Percentiles rank a stretch among this genome's conserved stretches.
These are phyloP conservation scores for Parambassis ranga DNA, from an alignment of 2,797 vertebrate species.

Conservation along the genomic window DNA sequence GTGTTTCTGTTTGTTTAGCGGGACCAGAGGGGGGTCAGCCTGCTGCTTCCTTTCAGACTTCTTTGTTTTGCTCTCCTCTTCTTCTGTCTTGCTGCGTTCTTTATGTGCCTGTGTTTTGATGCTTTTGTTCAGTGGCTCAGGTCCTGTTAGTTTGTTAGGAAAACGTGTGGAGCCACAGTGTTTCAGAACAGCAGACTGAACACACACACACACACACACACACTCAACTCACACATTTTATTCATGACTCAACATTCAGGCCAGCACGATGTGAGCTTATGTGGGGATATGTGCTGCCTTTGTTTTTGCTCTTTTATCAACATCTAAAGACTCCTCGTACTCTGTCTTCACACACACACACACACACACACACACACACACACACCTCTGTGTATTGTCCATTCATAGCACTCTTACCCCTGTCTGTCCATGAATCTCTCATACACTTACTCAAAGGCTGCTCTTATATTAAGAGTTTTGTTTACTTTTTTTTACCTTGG, in stretches of 20 bases:
- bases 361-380: constrained; percentile 10
- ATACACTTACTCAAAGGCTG: constrained; percentile 13
- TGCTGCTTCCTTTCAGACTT: neutral
- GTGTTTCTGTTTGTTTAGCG: constrained; percentile 1
- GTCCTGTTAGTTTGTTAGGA: constrained; percentile 22
- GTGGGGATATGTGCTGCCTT: constrained; percentile 12
- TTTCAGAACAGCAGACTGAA: constrained; percentile 3
- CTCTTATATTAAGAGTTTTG: constrained; percentile 1
- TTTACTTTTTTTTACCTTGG: constrained; percentile 3
- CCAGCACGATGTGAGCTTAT: neutral
- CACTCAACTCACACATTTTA: constrained; percentile 23
- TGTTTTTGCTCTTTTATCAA: constrained; percentile 35
- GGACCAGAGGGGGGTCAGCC: constrained; percentile 13
- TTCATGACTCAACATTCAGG: constrained; percentile 26
- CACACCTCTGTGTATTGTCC: constrained; percentile 32
- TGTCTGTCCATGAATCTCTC: no score
- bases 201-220: neutral
- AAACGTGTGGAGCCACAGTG: constrained; percentile 5
- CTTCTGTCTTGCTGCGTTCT: neutral
- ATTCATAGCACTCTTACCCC: constrained; percentile 8
- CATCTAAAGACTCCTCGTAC: constrained; percentile 32
- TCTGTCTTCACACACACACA: constrained; percentile 14
- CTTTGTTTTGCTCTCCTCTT: neutral
- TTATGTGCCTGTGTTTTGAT: constrained; percentile 9
- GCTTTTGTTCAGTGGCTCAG: neutral